Conservation (phyloP, 1,140 invertebrate genomes). For the Diuraphis noxia region DNA sequence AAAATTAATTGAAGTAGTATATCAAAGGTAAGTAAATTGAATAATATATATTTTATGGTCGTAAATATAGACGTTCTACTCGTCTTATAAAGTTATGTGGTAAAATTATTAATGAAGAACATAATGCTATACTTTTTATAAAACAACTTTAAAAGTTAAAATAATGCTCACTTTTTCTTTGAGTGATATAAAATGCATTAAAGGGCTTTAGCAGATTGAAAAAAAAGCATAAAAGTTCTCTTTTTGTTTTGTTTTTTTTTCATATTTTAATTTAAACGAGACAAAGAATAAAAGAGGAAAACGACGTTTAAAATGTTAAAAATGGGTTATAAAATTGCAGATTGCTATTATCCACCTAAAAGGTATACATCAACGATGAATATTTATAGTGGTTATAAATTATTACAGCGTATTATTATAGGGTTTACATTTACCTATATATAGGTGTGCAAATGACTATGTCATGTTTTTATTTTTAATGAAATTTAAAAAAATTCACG, state of each 20-base stretch:
- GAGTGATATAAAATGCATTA: conserved; percentile 39
- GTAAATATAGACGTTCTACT: not conserved
- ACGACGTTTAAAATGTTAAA: not conserved
- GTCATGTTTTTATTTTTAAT: not conserved
- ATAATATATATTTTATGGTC: conserved; percentile 23
- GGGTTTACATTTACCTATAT: not conserved
- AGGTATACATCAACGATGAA: conserved; percentile 14
- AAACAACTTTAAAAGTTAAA: conserved; percentile 39
- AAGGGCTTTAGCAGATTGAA: conserved; percentile 23
- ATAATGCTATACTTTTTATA: conserved; percentile 14
- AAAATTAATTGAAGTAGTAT: not conserved
- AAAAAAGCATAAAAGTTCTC: conserved; percentile 5
- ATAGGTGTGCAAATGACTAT: not conserved
- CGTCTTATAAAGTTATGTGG: not conserved
- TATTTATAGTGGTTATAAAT: conserved; percentile 8
- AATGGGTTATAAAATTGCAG: not conserved
- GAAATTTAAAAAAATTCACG: not conserved
- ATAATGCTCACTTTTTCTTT: conserved; percentile 1
- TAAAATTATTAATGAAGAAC: conserved; percentile 25
- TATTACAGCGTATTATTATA: not conserved
- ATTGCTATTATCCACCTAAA: not conserved
- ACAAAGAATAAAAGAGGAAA: not conserved
- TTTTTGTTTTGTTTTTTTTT: not conserved
- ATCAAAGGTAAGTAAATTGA: conserved; percentile 17
- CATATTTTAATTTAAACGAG: conserved; percentile 35